phyloP scores from a whole-genome alignment of 2,888 invertebrate genomes.

The Drosophila greeni region DNA sequence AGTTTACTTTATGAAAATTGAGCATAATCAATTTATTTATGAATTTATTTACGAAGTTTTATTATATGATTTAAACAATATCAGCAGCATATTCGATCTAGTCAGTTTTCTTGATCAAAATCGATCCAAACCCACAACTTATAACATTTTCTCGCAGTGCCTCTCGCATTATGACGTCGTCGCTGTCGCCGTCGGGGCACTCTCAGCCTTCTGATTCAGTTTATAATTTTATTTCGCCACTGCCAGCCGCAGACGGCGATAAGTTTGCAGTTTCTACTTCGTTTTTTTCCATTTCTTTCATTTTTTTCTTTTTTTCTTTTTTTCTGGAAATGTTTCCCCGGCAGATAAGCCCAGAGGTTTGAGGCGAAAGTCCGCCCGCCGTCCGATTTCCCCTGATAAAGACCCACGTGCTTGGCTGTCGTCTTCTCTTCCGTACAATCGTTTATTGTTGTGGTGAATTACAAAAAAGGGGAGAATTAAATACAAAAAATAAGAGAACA shows the following conservation, averaged over 20 bases:
- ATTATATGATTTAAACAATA: too few species aligned
- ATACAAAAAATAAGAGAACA: conserved; percentile 1
- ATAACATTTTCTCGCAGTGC: not conserved
- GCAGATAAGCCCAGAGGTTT: conserved; percentile 24
- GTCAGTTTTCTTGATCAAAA: not conserved
- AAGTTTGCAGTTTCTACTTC: conserved; percentile 11
- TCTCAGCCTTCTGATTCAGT: conserved; percentile 20
- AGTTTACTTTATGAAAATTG: not conserved
- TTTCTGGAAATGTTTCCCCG: conserved; percentile 25
- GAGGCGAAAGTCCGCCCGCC: conserved; percentile 39
- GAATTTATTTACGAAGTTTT: not conserved
- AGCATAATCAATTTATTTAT: too few species aligned
- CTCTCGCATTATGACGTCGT: conserved; percentile 5
- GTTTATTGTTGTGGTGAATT: conserved; percentile 27
- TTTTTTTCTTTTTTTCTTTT: too few species aligned
- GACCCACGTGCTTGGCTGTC: conserved; percentile 24
- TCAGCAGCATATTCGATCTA: not conserved
- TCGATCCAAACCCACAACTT: not conserved
- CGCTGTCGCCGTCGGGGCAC: conserved; percentile 12
- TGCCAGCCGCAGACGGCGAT: conserved; percentile 26
- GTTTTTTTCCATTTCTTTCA: not conserved
- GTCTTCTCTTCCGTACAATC: conserved; percentile 31
- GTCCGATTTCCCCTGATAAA: conserved; percentile 23
- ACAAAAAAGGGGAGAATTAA: conserved; percentile 14
- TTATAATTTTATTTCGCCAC: conserved; percentile 19